Conservation (phyloP, 2,113 vertebrate species). For the Arenaria interpres region DNA sequence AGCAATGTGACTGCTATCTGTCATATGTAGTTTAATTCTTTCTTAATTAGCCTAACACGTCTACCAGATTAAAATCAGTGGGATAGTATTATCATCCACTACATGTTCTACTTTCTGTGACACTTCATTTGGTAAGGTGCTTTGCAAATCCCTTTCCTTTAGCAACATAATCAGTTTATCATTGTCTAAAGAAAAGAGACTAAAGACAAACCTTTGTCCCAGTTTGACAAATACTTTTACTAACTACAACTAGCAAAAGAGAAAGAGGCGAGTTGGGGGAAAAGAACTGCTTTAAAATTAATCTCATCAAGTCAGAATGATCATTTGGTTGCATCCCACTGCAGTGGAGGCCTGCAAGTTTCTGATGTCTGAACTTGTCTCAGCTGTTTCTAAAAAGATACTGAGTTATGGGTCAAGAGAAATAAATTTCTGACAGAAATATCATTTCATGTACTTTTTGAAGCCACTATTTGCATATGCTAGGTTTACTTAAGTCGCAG, state of each 20-base stretch:
- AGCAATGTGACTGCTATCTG: background rate
- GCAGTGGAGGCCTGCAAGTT: constrained; percentile 12
- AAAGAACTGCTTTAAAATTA: constrained; percentile 43
- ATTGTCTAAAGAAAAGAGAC: background rate
- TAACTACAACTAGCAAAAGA: constrained; percentile 3
- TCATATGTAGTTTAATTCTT: background rate
- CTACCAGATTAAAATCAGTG: background rate
- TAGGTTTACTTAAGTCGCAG: background rate
- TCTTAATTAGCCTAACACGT: constrained; percentile 1
- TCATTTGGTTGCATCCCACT: constrained; percentile 33
- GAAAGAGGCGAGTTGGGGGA: background rate
- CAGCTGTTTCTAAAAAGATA: constrained; percentile 11
- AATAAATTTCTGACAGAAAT: background rate
- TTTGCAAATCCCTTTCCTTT: constrained; percentile 24
- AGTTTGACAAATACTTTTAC: background rate
- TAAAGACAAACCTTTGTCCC: background rate
- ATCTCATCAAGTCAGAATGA: constrained; percentile 31
- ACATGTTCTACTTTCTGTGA: background rate
- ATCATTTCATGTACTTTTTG: constrained; percentile 1
- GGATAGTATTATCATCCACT: background rate
- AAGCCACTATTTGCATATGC: constrained; percentile 5
- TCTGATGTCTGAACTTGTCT: constrained; percentile 28
- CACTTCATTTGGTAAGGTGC: background rate
- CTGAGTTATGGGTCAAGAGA: background rate
- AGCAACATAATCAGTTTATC: background rate